phyloP scores from a whole-genome alignment of 2,888 invertebrate genomes.

The Archips xylosteana region DNA sequence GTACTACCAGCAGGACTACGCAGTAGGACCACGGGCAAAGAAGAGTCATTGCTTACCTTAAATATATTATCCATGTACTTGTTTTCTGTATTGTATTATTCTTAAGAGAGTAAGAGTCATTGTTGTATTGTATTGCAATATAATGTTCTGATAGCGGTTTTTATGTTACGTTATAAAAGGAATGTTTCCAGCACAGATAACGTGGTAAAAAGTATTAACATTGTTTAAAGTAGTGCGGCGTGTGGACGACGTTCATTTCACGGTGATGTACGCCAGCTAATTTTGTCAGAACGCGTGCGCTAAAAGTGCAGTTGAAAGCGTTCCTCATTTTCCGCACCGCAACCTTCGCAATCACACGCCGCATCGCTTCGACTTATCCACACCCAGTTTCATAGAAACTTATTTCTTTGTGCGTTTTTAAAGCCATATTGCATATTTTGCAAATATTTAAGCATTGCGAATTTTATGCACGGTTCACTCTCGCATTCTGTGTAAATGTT shows the following conservation, averaged over 20 bases:
- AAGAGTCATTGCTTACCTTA: too few species aligned
- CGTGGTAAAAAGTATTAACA: background rate
- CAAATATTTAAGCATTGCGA: background rate
- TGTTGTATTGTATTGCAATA: too few species aligned
- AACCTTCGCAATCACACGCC: slow-evolving; percentile 54
- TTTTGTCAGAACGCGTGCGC: slow-evolving; percentile 43
- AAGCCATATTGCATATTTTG: background rate
- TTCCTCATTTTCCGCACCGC: slow-evolving; percentile 54
- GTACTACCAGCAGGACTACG: too few species aligned
- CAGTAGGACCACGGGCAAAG: too few species aligned
- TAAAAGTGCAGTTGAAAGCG: slow-evolving; percentile 53
- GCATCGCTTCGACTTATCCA: slow-evolving; percentile 32
- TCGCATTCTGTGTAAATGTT: too few species aligned
- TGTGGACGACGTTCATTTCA: slow-evolving; percentile 43
- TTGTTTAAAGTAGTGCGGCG: slow-evolving; percentile 7
- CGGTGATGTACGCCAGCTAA: slow-evolving; percentile 42
- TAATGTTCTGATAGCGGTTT: too few species aligned
- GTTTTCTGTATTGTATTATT: too few species aligned
- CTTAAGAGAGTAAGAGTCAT: too few species aligned
- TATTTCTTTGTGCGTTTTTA: slow-evolving; percentile 16
- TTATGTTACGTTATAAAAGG: too few species aligned
- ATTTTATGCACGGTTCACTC: background rate
- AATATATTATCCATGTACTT: too few species aligned
- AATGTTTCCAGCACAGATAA: background rate
- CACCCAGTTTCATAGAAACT: slow-evolving; percentile 32